phyloP scores from a whole-genome alignment of 2,888 invertebrate genomes.

The Oeneis ivallda region DNA sequence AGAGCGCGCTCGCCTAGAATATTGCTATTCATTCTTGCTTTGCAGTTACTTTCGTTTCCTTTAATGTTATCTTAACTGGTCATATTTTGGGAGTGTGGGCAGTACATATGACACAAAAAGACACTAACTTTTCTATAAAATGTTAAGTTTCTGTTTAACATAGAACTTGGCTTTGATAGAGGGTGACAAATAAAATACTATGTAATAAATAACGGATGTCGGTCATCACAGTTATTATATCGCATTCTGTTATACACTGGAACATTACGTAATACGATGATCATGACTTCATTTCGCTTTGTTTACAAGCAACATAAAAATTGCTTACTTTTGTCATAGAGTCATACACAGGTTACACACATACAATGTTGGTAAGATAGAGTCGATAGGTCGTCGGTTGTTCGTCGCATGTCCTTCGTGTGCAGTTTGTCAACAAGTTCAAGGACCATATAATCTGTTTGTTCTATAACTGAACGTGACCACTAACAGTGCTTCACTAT shows the following conservation, averaged over 20 bases:
- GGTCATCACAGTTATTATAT: background rate
- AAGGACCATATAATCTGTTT: constrained; percentile 22
- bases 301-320: constrained; percentile 13
- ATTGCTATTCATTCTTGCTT: no score
- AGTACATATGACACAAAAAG: background rate
- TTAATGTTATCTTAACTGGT: no score
- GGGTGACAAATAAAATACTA: background rate
- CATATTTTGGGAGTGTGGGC: background rate
- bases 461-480: constrained; percentile 17
- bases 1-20: no score
- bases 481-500: background rate
- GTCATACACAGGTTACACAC: background rate
- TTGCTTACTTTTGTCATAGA: background rate
- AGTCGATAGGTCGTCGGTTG: background rate
- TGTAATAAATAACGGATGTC: background rate
- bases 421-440: constrained; percentile 15
- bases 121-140: background rate
- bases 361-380: background rate
- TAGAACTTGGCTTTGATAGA: background rate
- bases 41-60: no score
- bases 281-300: constrained; percentile 10
- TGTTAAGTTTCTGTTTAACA: background rate
- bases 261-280: constrained; percentile 1
- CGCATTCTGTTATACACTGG: background rate
- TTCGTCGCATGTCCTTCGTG: background rate